These are phyloP conservation scores for Sparus aurata DNA, from an alignment of 2,797 vertebrate genomes.

Conservation along the genomic window DNA sequence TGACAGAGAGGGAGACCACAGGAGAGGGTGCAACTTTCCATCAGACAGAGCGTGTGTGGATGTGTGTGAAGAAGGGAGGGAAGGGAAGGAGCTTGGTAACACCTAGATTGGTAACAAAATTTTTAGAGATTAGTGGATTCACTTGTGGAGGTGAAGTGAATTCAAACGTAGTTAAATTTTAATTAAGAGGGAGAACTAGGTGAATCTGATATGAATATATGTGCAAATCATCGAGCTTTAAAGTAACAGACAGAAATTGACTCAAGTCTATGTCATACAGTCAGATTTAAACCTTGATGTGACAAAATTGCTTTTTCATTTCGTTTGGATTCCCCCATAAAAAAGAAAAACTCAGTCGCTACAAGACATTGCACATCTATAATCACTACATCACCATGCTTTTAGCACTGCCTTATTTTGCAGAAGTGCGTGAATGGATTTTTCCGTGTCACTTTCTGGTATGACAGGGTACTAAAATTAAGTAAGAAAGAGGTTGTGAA, in stretches of 20 bases:
- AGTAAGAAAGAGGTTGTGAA: background rate
- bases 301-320: background rate
- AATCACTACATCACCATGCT: background rate
- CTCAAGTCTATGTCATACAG: background rate
- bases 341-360: background rate
- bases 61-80: background rate
- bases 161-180: background rate
- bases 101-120: background rate
- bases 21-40: constrained; percentile 57
- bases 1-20: constrained; percentile 43
- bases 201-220: constrained; percentile 4
- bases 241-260: background rate
- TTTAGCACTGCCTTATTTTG: background rate
- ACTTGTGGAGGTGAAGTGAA: background rate
- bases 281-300: background rate
- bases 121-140: background rate
- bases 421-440: background rate
- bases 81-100: background rate
- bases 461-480: background rate
- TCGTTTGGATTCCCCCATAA: background rate
- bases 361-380: background rate
- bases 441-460: background rate
- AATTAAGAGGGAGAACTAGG: background rate
- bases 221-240: background rate
- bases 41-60: constrained; percentile 5